These are phyloP conservation scores for Heliconius hewitsoni DNA, from an alignment of 1,140 invertebrate genomes.

Conservation along the genomic window DNA sequence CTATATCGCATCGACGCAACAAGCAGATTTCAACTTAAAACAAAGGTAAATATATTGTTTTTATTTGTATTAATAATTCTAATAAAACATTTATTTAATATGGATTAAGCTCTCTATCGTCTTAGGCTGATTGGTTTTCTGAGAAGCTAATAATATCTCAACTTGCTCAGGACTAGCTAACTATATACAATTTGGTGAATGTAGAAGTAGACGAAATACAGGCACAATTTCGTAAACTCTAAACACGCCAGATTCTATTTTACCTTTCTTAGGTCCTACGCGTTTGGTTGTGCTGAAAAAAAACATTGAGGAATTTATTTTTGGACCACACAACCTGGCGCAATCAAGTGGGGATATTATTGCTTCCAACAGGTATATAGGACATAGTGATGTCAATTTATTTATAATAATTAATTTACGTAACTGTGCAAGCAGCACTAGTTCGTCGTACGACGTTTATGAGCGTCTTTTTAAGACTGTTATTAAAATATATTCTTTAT, in stretches of 20 bases:
- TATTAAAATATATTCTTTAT: slow-evolving; percentile 55
- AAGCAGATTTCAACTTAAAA: slow-evolving; percentile 75
- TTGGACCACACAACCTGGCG: slow-evolving; percentile 35
- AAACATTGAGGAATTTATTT: slow-evolving; percentile 45
- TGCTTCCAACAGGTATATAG: slow-evolving; percentile 53
- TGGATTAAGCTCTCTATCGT: slow-evolving; percentile 77
- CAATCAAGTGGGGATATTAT: slow-evolving; percentile 37
- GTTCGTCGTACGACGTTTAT: slow-evolving; percentile 52
- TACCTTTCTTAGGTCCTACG: background rate
- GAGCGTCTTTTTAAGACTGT: slow-evolving; percentile 66
- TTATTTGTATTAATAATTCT: slow-evolving; percentile 69
- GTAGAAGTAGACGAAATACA: slow-evolving; percentile 35
- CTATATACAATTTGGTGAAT: background rate
- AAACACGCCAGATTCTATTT: slow-evolving; percentile 4
- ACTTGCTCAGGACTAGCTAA: slow-evolving; percentile 1
- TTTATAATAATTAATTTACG: slow-evolving; percentile 51
- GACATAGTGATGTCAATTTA: slow-evolving; percentile 58
- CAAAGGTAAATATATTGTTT: slow-evolving; percentile 75
- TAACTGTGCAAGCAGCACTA: slow-evolving; percentile 54
- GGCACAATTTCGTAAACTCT: slow-evolving; percentile 39
- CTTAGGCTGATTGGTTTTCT: slow-evolving; percentile 71
- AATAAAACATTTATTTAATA: slow-evolving; percentile 77
- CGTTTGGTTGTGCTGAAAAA: slow-evolving; percentile 30
- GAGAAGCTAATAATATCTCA: slow-evolving; percentile 36
- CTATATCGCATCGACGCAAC: slow-evolving; percentile 69